phyloP scores from a whole-genome alignment of 2,113 vertebrate species.

The Sminthopsis crassicaudata region DNA sequence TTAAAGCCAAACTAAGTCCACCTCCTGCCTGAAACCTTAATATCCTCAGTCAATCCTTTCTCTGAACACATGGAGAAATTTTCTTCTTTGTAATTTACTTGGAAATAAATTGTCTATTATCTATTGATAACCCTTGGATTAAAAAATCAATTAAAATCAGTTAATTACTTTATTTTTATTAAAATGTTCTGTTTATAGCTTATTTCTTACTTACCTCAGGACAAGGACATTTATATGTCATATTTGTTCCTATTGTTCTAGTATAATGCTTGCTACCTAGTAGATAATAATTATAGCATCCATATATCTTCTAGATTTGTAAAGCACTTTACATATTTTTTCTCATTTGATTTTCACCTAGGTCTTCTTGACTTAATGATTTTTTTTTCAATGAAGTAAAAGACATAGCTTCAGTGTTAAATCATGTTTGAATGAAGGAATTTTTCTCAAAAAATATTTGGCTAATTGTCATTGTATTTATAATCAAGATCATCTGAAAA shows the following conservation, averaged over 20 bases:
- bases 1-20: not conserved
- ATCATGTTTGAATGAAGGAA: not conserved
- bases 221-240: not conserved
- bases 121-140: not conserved
- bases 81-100: not conserved
- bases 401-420: not conserved
- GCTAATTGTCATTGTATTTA: not conserved
- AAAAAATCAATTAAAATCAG: not conserved
- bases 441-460: not conserved
- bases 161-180: not conserved
- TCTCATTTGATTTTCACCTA: not conserved
- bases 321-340: not conserved
- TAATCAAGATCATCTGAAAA: not conserved
- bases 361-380: not conserved
- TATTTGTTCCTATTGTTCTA: not conserved
- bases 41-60: not conserved
- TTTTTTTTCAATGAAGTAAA: not conserved
- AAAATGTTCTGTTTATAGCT: not conserved
- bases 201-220: not conserved
- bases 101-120: not conserved
- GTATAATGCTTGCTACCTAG: not conserved
- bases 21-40: not conserved
- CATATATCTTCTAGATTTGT: not conserved
- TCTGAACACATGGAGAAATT: not conserved
- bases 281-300: not conserved